These are phyloP conservation scores for Latrodectus geometricus DNA, from an alignment of 1,140 invertebrate species.

Conservation along the genomic window DNA sequence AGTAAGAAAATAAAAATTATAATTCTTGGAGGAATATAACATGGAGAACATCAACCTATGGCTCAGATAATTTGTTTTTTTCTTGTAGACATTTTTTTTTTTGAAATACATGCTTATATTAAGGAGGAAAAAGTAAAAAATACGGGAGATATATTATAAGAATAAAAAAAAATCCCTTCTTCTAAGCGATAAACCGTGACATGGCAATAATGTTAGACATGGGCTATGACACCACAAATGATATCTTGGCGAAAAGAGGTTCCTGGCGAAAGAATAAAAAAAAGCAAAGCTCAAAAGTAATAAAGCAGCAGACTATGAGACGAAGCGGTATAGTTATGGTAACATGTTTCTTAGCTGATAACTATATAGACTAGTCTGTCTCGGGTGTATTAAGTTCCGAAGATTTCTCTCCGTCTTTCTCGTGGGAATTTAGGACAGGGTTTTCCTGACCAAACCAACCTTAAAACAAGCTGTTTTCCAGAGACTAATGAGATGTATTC, in stretches of 20 bases:
- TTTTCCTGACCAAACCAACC: not conserved
- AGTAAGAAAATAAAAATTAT: not conserved
- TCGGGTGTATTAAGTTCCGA: not conserved
- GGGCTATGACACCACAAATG: slow-evolving; percentile 24
- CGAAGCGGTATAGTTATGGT: not conserved
- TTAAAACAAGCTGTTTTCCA: not conserved
- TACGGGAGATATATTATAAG: not conserved
- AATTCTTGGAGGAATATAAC: not conserved
- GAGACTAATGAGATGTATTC: too few relatives aligned
- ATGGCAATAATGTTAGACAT: slow-evolving; percentile 22
- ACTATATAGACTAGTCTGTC: not conserved
- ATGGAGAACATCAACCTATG: not conserved
- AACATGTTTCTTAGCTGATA: not conserved
- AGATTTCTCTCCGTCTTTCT: not conserved
- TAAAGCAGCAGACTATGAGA: not conserved
- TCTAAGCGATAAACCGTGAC: slow-evolving; percentile 28
- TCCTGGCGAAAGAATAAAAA: not conserved
- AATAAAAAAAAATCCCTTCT: not conserved
- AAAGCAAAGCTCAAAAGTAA: not conserved
- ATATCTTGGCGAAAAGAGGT: not conserved
- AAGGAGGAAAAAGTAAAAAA: not conserved
- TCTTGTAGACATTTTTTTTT: not conserved
- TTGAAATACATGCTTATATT: not conserved
- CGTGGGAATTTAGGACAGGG: not conserved
- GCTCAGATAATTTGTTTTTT: not conserved